phyloP scores from a whole-genome alignment of 2,113 vertebrate species.

The Pagrus major region DNA sequence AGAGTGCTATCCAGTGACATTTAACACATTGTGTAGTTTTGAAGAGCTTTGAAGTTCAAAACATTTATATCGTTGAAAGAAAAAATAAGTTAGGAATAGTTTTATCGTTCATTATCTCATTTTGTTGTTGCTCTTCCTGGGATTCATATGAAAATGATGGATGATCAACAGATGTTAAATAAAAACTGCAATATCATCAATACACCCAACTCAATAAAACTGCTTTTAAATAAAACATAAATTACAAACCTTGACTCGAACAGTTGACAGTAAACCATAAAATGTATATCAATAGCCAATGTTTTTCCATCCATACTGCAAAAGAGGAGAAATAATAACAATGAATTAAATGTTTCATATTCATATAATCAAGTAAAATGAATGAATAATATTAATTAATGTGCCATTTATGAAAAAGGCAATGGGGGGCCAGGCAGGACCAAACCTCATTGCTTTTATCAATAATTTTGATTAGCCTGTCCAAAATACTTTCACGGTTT shows the following conservation, averaged over 20 bases:
- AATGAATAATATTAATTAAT: no score
- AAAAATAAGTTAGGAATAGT: no score
- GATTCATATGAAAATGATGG: background rate
- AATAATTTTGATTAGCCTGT: background rate
- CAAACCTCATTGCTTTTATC: slow-evolving; percentile 4
- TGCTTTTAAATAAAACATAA: background rate
- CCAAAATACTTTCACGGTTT: background rate
- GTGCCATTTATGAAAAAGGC: background rate
- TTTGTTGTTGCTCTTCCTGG: background rate
- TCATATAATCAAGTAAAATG: no score
- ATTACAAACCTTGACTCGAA: background rate
- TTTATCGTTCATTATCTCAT: background rate
- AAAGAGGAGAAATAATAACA: no score
- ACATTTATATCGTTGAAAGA: background rate
- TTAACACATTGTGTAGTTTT: background rate
- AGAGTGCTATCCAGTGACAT: background rate
- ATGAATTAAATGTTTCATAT: no score
- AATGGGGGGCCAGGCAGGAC: background rate
- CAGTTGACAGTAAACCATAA: background rate
- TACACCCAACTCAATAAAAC: background rate
- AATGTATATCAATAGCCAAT: no score
- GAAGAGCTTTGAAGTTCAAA: background rate
- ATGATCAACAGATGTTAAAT: background rate
- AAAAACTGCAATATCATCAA: background rate
- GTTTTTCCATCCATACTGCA: background rate